phyloP scores from a whole-genome alignment of 2,797 vertebrate species.

The Falco naumanni region DNA sequence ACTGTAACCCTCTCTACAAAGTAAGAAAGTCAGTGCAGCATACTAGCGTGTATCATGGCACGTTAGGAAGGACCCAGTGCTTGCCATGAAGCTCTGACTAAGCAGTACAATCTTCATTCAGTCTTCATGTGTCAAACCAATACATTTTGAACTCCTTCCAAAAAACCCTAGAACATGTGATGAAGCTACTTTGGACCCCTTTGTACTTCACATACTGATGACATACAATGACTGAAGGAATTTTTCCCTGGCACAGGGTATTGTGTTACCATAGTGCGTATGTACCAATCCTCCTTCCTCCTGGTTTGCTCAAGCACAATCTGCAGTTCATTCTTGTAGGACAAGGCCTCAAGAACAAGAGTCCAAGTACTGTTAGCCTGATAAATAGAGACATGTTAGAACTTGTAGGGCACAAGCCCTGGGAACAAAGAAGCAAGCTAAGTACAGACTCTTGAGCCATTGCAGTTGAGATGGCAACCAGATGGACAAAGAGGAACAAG shows the following conservation, averaged over 20 bases:
- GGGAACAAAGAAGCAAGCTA: no score
- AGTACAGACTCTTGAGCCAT: no score
- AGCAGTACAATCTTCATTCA: not conserved
- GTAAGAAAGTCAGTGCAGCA: constrained; percentile 13
- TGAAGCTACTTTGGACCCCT: not conserved
- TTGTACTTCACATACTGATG: constrained; percentile 1
- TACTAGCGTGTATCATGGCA: not conserved
- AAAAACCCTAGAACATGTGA: constrained; percentile 16
- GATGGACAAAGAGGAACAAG: no score
- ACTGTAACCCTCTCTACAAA: constrained; percentile 19
- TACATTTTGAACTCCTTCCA: not conserved
- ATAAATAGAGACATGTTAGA: no score
- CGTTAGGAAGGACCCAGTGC: constrained; percentile 3
- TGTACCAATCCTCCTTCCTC: not conserved
- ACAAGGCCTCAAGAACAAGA: no score
- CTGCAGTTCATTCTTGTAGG: not conserved
- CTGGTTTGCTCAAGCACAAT: not conserved
- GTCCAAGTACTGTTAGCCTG: no score
- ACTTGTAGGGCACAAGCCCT: no score
- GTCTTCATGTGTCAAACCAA: not conserved
- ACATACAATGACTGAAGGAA: not conserved
- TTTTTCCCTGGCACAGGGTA: not conserved
- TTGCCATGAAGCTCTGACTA: not conserved
- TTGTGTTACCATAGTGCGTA: rapidly evolving
- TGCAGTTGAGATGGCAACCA: no score